Base-by-base conservation (phyloP, 2,888 invertebrate genomes). In the Polyommatus iphigenia region DNA sequence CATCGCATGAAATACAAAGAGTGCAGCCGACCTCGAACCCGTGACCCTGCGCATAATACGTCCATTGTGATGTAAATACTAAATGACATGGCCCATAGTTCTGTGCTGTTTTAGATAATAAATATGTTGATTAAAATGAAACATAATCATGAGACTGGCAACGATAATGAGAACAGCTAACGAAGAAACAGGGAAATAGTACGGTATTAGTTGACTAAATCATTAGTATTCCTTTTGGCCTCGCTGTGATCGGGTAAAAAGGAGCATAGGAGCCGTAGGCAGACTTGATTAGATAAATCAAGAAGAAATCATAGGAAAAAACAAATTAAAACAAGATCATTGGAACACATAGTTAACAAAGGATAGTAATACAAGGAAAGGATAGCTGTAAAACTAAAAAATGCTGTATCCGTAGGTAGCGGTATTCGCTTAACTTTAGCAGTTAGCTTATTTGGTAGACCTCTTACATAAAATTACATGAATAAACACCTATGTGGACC, bases 61-160 rank as follows among this genome's bases (percentile, higher is more conserved):
- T 87, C 90, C 88, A 92, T 92, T 91, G 91, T 92, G 86, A 92
- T 91, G 90, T 88, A 87, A 91, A 91, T 90, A 87, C 84, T 85
- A 86, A 88, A 86, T 88, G 84, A 86, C 83, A 80, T 80, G 80
- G 86, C 87, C 87, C 29, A 67, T 77, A 72, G 78, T 79, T 81
- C 77, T 77, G 29, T 36, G 72, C 46, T 67, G 32, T 76, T 79
- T 78, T 80, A 76, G 46, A 75, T 41, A 41, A 78, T 67, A 77
- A 76, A 77, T 29, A 59, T 54, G 29, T 13, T 4, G 8, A 46
- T 54, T 24, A 46, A 59, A 62, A 67, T 6, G 6, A 67, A 15
- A 24, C 24, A 67, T 67, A 62, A 20, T 13, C 24, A 24, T 24
- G 10, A 62, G 62, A 20, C 24, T 10, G 24, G 20, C 46, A 78